Evolutionary conservation across 2,888 invertebrate genomes (phyloP).

Genomic region (Neocrepidodera transversa): DNA sequence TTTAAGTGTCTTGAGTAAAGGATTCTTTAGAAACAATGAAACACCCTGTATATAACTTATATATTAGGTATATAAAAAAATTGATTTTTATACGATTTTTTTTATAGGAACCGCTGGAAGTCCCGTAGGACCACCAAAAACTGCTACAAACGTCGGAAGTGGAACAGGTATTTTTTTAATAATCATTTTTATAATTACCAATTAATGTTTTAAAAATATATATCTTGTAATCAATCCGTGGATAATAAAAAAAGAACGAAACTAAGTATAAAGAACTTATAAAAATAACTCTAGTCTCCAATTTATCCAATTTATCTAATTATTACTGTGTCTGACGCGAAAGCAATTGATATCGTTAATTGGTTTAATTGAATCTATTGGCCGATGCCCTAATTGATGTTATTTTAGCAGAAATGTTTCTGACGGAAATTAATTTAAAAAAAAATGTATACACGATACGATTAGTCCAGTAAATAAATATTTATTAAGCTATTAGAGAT

Average conservation of each 20-base stretch:
- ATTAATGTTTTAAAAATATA: too few species aligned
- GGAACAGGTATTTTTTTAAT: constrained; percentile 5
- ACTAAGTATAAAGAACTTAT: too few species aligned
- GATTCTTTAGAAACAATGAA: too few species aligned
- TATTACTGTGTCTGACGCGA: background rate
- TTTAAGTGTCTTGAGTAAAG: too few species aligned
- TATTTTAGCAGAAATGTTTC: constrained; percentile 6
- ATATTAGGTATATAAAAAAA: too few species aligned
- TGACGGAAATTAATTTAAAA: background rate
- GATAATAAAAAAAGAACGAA: too few species aligned
- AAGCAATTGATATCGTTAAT: constrained; percentile 3
- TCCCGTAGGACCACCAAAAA: constrained; percentile 35
- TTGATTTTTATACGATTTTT: too few species aligned
- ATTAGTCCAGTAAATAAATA: constrained; percentile 9
- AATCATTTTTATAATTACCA: too few species aligned
- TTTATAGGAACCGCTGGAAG: constrained; percentile 16
- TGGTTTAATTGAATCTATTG: constrained; percentile 11
- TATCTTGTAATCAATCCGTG: too few species aligned
- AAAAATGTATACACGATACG: background rate
- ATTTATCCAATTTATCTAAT: constrained; percentile 8
- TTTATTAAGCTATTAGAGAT: background rate
- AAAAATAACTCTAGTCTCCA: too few species aligned
- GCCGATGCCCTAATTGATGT: constrained; percentile 9
- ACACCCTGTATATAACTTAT: too few species aligned
- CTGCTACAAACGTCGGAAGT: constrained; percentile 27